phyloP scores from a whole-genome alignment of 2,113 vertebrate genomes.

The Myrmecophaga tridactyla region DNA sequence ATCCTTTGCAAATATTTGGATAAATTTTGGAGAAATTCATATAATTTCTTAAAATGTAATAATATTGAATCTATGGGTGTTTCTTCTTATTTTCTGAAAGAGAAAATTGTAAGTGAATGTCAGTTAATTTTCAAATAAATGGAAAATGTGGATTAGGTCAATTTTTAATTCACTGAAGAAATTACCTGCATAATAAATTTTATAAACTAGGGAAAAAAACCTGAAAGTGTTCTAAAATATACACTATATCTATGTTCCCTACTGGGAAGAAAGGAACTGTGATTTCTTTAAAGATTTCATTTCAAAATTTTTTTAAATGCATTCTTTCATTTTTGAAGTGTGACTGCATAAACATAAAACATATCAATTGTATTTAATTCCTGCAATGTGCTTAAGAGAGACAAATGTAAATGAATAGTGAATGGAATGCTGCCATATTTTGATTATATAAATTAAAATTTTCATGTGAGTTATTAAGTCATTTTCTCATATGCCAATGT shows the following conservation, averaged over 20 bases:
- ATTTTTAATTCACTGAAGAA: conserved; percentile 17
- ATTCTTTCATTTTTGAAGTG: conserved; percentile 36
- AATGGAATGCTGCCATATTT: conserved; percentile 55
- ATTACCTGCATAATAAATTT: background rate
- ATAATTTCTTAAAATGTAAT: conserved; percentile 2
- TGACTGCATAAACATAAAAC: conserved; percentile 22
- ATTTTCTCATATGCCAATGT: conserved; percentile 55
- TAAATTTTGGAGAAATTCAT: background rate
- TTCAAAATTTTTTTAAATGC: background rate
- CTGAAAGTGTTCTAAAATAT: background rate
- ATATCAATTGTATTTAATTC: conserved; percentile 57
- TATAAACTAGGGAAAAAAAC: background rate
- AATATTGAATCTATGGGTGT: background rate
- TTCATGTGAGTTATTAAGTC: conserved; percentile 61
- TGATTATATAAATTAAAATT: conserved; percentile 69
- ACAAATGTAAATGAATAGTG: conserved; percentile 35
- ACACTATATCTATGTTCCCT: background rate
- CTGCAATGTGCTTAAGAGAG: background rate
- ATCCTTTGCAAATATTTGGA: background rate
- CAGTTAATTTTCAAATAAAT: background rate
- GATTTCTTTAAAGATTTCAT: background rate
- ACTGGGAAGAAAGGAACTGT: background rate
- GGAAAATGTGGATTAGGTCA: background rate
- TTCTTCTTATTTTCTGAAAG: background rate
- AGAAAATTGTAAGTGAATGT: background rate